Conservation (phyloP, 2,888 invertebrate genomes). For the Hypomecis punctinalis region DNA sequence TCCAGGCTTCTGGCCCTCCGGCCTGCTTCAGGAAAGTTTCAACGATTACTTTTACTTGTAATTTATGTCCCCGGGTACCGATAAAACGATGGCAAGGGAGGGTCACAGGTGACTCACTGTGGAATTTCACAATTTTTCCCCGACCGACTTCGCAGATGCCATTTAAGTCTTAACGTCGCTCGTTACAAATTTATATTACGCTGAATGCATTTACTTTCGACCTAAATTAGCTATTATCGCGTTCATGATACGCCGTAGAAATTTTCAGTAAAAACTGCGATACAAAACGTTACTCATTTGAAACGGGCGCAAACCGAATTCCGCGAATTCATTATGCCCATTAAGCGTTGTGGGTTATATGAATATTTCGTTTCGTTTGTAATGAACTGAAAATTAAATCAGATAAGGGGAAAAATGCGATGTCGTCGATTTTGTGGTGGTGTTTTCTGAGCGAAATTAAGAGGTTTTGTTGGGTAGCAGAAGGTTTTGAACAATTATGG, state of each 20-base stretch:
- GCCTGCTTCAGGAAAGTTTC: constrained; percentile 76
- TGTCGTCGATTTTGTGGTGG: constrained; percentile 36
- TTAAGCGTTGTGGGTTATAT: constrained; percentile 37
- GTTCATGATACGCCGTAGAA: constrained; percentile 37
- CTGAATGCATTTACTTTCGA: constrained; percentile 47
- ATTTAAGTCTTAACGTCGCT: constrained; percentile 52
- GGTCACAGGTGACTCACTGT: constrained; percentile 74
- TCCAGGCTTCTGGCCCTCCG: constrained; percentile 69
- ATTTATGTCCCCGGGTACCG: constrained; percentile 76
- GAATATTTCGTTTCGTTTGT: constrained; percentile 36
- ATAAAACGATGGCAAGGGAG: constrained; percentile 70
- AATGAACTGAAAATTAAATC: constrained; percentile 41
- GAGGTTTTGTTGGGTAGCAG: constrained; percentile 54
- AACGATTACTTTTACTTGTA: constrained; percentile 81
- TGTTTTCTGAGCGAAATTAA: constrained; percentile 57
- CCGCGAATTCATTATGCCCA: constrained; percentile 34
- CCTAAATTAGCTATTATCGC: constrained; percentile 37
- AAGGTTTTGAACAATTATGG: constrained; percentile 58
- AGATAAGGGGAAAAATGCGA: constrained; percentile 38
- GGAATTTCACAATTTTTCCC: constrained; percentile 60
- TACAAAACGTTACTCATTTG: constrained; percentile 31
- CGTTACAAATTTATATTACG: constrained; percentile 51
- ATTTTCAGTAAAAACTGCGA: constrained; percentile 32
- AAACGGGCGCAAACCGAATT: constrained; percentile 29
- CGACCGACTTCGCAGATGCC: constrained; percentile 50